Conservation (phyloP, 2,888 invertebrate species). For the Thereva nobilitata region DNA sequence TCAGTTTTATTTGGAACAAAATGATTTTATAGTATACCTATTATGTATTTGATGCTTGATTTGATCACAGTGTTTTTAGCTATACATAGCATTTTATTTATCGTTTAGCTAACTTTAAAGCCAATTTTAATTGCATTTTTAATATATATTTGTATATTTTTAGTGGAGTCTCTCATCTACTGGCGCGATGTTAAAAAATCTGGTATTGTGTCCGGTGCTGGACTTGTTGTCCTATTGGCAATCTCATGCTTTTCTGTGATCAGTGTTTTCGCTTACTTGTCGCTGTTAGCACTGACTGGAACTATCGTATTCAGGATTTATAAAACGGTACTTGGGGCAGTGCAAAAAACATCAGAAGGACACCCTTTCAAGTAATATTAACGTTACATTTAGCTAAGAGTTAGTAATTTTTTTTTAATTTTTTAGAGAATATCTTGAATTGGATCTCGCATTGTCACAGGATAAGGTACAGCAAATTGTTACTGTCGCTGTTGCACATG, state of each 20-base stretch:
- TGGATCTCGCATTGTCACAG: constrained; percentile 84
- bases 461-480: constrained; percentile 90
- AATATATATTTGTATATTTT: constrained; percentile 54
- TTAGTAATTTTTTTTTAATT: constrained; percentile 26
- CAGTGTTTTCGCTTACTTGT: constrained; percentile 91
- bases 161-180: constrained; percentile 95
- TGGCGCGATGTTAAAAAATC: constrained; percentile 97
- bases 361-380: constrained; percentile 91
- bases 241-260: constrained; percentile 94
- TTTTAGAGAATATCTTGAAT: constrained; percentile 77
- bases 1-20: no score
- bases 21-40: no score
- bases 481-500: constrained; percentile 83
- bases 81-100: no score
- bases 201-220: constrained; percentile 89
- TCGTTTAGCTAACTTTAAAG: no score
- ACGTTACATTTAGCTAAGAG: background rate
- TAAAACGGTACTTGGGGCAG: constrained; percentile 91
- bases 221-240: constrained; percentile 86
- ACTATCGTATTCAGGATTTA: constrained; percentile 95
- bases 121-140: background rate
- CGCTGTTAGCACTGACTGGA: constrained; percentile 80
- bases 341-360: constrained; percentile 95
- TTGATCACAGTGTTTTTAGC: background rate
- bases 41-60: no score